These are phyloP conservation scores for Cranoglanis bouderius DNA, from an alignment of 2,113 vertebrate genomes.

Conservation along the genomic window DNA sequence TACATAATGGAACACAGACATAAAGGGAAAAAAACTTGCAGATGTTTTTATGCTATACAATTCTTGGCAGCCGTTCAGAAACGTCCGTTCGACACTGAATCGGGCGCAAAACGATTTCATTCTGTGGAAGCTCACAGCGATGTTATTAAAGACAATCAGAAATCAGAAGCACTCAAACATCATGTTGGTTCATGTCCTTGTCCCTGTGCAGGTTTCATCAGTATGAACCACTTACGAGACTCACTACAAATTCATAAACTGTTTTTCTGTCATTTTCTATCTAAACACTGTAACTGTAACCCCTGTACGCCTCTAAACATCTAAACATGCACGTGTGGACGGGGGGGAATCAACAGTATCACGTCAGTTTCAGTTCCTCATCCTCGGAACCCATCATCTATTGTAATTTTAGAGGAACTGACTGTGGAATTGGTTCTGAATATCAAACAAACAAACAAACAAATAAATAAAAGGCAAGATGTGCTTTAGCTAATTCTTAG, in stretches of 20 bases:
- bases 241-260: not conserved
- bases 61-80: not conserved
- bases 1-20: not conserved
- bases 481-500: not conserved
- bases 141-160: too few relatives aligned
- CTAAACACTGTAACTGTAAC: too few relatives aligned
- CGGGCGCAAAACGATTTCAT: too few relatives aligned
- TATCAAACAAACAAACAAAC: not conserved
- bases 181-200: not conserved
- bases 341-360: not conserved
- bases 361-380: not conserved
- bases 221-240: not conserved
- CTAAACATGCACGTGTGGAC: too few relatives aligned
- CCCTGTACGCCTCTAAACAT: not conserved
- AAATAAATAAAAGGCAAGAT: not conserved
- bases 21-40: not conserved
- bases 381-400: not conserved
- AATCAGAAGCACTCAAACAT: too few relatives aligned
- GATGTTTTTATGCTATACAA: not conserved
- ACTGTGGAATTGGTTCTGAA: not conserved
- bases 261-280: too few relatives aligned
- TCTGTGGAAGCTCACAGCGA: too few relatives aligned
- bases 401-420: not conserved
- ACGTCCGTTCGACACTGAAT: not conserved
- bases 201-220: too few relatives aligned